phyloP scores from a whole-genome alignment of 2,888 invertebrate species.

The Rhagophthalmus giganteus region DNA sequence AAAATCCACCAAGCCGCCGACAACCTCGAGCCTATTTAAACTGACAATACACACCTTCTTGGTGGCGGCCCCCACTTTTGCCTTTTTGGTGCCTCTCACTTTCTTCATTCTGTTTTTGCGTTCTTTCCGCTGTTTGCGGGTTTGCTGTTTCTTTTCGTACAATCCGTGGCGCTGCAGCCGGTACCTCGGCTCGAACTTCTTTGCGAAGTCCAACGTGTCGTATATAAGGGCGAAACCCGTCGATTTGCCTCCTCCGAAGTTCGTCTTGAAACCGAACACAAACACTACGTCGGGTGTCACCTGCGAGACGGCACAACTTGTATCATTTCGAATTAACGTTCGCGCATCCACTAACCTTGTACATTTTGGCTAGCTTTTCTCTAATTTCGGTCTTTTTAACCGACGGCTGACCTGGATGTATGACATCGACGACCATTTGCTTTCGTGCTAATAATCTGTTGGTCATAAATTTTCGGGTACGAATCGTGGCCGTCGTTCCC shows the following conservation, averaged over 20 bases:
- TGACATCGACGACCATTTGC: conserved; percentile 99
- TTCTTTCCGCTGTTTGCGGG: conserved; percentile 99
- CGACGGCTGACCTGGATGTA: conserved; percentile 94
- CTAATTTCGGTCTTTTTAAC: conserved; percentile 96
- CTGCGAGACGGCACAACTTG: conserved; percentile 39
- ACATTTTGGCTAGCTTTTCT: conserved; percentile 96
- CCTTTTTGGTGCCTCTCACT: conserved; percentile 97
- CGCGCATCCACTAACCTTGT: conserved; percentile 78
- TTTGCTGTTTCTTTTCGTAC: conserved; percentile 89
- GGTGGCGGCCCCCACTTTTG: conserved; percentile 91
- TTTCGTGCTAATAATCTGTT: conserved; percentile 97
- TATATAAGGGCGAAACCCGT: conserved; percentile 97
- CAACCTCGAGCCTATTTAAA: background rate
- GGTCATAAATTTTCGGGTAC: conserved; percentile 98
- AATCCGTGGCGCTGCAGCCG: conserved; percentile 93
- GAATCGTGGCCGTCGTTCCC: conserved; percentile 85
- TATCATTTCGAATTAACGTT: background rate
- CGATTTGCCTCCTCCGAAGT: conserved; percentile 98
- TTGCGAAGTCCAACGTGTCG: conserved; percentile 95
- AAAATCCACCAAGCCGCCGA: too few species aligned
- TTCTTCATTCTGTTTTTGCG: conserved; percentile 99
- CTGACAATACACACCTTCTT: conserved; percentile 66
- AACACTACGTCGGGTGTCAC: conserved; percentile 94
- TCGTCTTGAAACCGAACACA: conserved; percentile 95
- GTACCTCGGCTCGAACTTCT: conserved; percentile 99